phyloP scores from a whole-genome alignment of 2,797 vertebrate species.

The Corythornis leucogaster region DNA sequence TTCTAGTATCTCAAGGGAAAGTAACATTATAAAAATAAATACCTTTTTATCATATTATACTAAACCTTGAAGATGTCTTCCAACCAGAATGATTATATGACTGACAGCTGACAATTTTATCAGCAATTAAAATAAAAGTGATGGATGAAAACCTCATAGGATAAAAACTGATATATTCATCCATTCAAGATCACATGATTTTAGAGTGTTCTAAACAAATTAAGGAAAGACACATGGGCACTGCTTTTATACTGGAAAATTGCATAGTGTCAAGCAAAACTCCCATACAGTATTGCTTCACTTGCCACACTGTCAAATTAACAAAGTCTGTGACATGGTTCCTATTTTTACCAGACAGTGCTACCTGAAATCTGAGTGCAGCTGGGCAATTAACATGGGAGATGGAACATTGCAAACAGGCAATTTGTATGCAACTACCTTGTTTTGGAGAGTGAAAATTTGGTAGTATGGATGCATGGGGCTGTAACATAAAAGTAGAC shows the following conservation, averaged over 20 bases:
- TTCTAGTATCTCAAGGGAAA: not conserved
- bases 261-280: not conserved
- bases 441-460: not conserved
- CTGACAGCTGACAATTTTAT: not conserved
- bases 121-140: conserved; percentile 67
- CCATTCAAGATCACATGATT: not conserved
- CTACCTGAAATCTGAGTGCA: not conserved
- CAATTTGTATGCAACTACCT: not conserved
- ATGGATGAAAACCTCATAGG: conserved; percentile 51
- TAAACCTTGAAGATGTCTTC: not conserved
- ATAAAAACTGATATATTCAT: conserved; percentile 29
- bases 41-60: not conserved
- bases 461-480: not conserved
- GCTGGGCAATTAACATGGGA: not conserved
- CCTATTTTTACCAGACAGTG: not conserved
- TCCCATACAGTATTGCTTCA: not conserved
- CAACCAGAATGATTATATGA: too few relatives aligned
- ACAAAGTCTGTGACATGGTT: not conserved
- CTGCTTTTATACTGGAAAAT: not conserved
- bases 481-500: not conserved
- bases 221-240: conserved; percentile 19
- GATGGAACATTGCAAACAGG: not conserved
- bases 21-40: not conserved
- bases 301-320: not conserved
- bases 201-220: conserved; percentile 59